A percentile compares a stretch with the other conserved stretches of the same genome.
These are phyloP conservation scores for Ischnura elegans DNA, from an alignment of 2,888 invertebrate species.

Conservation along the genomic window DNA sequence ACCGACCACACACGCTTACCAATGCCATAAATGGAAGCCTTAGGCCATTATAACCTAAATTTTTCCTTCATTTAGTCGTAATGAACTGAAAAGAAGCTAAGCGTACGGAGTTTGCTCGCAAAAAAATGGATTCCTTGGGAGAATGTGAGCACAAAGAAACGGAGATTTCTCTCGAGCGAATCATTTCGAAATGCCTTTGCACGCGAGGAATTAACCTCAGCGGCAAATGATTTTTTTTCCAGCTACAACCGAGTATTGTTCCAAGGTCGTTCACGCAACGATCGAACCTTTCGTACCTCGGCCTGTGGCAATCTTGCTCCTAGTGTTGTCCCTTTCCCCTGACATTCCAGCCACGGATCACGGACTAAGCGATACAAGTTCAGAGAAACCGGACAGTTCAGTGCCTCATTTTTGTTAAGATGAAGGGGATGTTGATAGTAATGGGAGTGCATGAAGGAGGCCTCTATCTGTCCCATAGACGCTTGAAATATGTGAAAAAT, in stretches of 20 bases:
- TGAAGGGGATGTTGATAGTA: too few species aligned
- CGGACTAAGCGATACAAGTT: neutral
- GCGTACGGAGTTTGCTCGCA: too few species aligned
- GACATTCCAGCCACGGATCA: neutral
- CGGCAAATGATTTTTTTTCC: neutral
- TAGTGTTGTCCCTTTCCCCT: neutral
- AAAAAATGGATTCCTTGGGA: neutral
- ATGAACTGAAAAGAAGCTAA: neutral
- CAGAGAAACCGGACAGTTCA: neutral
- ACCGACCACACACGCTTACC: too few species aligned
- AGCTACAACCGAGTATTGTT: neutral
- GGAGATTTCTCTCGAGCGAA: neutral
- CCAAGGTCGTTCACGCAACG: constrained; percentile 21
- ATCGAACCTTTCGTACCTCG: neutral
- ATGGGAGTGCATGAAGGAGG: too few species aligned
- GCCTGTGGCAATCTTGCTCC: neutral
- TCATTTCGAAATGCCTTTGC: neutral
- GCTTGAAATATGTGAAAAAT: too few species aligned
- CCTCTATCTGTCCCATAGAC: too few species aligned
- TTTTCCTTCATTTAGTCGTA: too few species aligned
- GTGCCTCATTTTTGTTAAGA: too few species aligned
- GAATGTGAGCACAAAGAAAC: neutral
- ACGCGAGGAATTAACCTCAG: neutral
- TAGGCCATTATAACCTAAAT: too few species aligned
- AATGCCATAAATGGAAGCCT: too few species aligned